Evolutionary conservation across 2,797 vertebrate species (phyloP).

Genomic region (Urophycis tenuis): DNA sequence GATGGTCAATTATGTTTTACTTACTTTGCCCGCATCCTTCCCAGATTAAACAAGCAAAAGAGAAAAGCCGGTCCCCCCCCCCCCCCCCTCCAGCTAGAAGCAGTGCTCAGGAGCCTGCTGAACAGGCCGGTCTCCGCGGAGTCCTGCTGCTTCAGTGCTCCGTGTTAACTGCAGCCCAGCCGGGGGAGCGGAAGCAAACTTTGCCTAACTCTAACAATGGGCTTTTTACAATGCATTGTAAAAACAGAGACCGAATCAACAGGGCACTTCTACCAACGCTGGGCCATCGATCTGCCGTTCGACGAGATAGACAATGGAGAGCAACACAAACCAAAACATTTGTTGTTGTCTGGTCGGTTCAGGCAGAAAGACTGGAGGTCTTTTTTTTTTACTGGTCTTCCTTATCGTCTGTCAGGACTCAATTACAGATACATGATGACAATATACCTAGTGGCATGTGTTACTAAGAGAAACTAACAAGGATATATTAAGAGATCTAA

Average conservation of each 20-base stretch:
- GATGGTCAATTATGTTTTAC: neutral
- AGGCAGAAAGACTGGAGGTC: no score
- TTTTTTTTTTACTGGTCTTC: neutral
- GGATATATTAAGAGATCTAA: no score
- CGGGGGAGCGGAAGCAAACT: neutral
- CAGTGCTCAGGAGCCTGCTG: neutral
- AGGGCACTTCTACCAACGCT: neutral
- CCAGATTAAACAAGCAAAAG: neutral
- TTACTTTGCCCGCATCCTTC: neutral
- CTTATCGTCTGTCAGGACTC: neutral
- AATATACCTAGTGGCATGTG: neutral
- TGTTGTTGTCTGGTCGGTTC: neutral
- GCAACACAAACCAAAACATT: neutral
- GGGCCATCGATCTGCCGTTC: neutral
- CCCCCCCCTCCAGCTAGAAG: neutral
- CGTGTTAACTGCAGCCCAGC: neutral
- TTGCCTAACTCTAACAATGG: neutral
- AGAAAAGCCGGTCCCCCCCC: neutral
- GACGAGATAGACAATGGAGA: neutral
- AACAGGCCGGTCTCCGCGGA: neutral
- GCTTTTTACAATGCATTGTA: neutral
- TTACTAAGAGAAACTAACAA: no score
- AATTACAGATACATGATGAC: neutral
- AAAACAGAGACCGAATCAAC: neutral
- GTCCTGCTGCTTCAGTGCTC: neutral